Conservation (phyloP, 2,888 invertebrate species). For the Tipula lateralis region DNA sequence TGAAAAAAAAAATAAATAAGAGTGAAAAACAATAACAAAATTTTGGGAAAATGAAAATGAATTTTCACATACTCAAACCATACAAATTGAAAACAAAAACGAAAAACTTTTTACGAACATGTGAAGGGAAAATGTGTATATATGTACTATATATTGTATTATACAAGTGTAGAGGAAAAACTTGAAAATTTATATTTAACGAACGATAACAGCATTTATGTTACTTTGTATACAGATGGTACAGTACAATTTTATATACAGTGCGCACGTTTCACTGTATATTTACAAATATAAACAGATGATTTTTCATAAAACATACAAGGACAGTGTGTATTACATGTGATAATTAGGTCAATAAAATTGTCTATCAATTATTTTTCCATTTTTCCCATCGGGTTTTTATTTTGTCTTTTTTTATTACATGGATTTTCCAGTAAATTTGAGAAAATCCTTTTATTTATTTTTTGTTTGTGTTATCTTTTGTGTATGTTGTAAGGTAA, state of each 20-base stretch:
- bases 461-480: background rate
- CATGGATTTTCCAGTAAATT: background rate
- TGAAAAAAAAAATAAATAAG: background rate
- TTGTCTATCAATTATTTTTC: background rate
- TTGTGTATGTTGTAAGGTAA: background rate
- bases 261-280: background rate
- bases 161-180: background rate
- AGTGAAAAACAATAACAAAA: background rate
- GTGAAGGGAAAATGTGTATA: background rate
- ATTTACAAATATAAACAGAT: background rate
- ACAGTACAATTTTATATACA: background rate
- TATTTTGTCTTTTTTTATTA: background rate
- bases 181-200: slow-evolving; percentile 9
- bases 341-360: slow-evolving; percentile 11
- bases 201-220: background rate
- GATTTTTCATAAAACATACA: background rate
- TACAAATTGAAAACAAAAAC: background rate
- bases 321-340: background rate
- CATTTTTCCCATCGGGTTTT: background rate
- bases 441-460: slow-evolving; percentile 15
- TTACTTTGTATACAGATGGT: background rate
- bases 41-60: background rate
- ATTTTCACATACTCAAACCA: background rate
- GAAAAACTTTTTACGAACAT: background rate
- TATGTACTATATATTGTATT: background rate